phyloP scores from a whole-genome alignment of 2,888 invertebrate genomes.

The Autographa gamma region DNA sequence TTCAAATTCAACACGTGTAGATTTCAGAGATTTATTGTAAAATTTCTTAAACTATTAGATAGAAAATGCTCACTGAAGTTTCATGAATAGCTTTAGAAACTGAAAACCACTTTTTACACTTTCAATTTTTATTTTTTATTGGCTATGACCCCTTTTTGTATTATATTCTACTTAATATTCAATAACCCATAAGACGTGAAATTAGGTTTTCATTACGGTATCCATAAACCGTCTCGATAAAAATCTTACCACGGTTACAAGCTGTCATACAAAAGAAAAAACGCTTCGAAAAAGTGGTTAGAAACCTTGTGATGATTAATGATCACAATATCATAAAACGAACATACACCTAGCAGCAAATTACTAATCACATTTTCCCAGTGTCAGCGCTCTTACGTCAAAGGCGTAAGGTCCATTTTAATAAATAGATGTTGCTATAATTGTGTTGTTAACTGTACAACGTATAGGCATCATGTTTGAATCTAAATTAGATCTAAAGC shows the following conservation, averaged over 20 bases:
- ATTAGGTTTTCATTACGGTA: neutral
- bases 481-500: neutral
- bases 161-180: too few species aligned
- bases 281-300: constrained; percentile 2
- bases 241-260: neutral
- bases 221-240: neutral
- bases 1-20: too few species aligned
- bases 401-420: neutral
- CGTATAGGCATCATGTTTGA: neutral
- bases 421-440: neutral
- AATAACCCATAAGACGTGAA: neutral
- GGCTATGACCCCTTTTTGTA: too few species aligned
- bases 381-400: neutral
- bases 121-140: too few species aligned
- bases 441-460: neutral
- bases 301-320: constrained; percentile 10
- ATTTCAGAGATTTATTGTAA: too few species aligned
- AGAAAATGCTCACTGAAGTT: too few species aligned
- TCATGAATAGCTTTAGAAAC: too few species aligned
- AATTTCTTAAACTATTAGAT: too few species aligned
- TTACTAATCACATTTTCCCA: neutral
- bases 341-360: neutral
- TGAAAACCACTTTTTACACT: too few species aligned
- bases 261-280: neutral
- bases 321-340: neutral